Evolutionary conservation across 2,797 vertebrate species (phyloP).

Genomic region (Anguilla anguilla): DNA sequence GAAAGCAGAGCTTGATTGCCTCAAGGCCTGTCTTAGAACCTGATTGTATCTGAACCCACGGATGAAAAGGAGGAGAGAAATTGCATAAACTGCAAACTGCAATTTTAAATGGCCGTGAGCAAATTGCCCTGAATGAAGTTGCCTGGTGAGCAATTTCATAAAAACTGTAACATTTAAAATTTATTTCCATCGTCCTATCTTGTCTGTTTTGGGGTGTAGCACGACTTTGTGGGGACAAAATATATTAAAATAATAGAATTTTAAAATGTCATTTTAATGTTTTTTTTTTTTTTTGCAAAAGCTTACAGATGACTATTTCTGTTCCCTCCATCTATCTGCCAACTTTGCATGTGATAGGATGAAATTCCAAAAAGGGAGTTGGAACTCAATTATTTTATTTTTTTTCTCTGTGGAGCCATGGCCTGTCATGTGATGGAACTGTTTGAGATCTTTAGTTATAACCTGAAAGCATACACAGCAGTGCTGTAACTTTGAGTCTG

Average conservation of each 20-base stretch:
- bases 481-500: not conserved
- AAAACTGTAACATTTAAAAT: not conserved
- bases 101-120: not conserved
- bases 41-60: not conserved
- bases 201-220: not conserved
- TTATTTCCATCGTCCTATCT: no score
- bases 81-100: not conserved
- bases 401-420: not conserved
- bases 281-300: not conserved
- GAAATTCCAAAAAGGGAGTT: not conserved
- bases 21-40: constrained; percentile 4
- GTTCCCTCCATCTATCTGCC: not conserved
- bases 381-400: not conserved
- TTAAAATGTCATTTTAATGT: not conserved
- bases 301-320: not conserved
- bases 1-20: constrained; percentile 5
- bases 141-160: not conserved
- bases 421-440: not conserved
- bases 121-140: not conserved
- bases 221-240: not conserved
- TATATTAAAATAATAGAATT: not conserved
- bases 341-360: not conserved
- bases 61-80: not conserved
- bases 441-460: not conserved
- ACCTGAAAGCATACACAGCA: not conserved